phyloP scores from a whole-genome alignment of 2,113 vertebrate genomes.

The Mixornis gularis region DNA sequence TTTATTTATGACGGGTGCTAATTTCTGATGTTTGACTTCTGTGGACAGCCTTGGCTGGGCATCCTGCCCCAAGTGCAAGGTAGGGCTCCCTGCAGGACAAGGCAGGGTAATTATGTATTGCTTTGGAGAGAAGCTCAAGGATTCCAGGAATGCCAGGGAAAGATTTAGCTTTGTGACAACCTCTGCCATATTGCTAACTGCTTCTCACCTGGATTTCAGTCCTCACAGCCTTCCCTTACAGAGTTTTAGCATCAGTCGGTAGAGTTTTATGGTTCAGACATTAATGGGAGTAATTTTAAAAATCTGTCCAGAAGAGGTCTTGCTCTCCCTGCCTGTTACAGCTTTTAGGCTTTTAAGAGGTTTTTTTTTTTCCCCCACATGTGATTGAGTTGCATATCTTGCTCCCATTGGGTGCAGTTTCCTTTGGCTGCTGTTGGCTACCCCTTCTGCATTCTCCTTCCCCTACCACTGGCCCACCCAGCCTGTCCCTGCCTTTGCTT shows the following conservation, averaged over 20 bases:
- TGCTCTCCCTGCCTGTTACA: background rate
- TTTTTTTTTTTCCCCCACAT: background rate
- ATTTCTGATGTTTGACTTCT: background rate
- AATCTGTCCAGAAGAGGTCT: background rate
- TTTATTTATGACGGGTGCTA: background rate
- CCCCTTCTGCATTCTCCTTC: background rate
- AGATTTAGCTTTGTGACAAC: background rate
- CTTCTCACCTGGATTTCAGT: background rate
- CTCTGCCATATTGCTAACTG: background rate
- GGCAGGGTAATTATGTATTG: background rate
- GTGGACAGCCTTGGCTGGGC: background rate
- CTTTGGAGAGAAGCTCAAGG: background rate
- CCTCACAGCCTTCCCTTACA: background rate
- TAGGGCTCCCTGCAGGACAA: background rate
- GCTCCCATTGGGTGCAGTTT: background rate
- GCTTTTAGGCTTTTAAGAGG: background rate
- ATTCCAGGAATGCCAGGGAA: background rate
- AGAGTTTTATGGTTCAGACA: background rate
- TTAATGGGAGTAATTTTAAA: background rate
- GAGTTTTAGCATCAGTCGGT: background rate
- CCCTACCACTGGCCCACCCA: fast-evolving
- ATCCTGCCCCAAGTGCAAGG: background rate
- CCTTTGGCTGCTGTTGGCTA: background rate
- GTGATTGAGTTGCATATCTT: background rate
- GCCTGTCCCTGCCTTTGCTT: background rate